phyloP scores from a whole-genome alignment of 1,140 invertebrate species.

The Saccostrea glomerata region DNA sequence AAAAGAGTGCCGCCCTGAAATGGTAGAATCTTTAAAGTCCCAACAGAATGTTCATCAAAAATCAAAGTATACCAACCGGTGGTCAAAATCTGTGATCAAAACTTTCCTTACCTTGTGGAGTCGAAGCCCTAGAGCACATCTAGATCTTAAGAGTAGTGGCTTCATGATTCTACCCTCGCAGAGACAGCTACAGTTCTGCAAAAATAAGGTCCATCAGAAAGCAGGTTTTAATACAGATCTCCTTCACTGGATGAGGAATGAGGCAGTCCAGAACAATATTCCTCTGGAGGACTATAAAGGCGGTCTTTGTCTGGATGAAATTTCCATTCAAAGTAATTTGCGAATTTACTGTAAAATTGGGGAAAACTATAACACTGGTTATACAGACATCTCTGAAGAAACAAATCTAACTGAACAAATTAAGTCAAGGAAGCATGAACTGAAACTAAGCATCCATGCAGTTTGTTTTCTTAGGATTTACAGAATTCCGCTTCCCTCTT shows the following conservation, averaged over 20 bases:
- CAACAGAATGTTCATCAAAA: not conserved
- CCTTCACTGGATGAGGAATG: slow-evolving; percentile 55
- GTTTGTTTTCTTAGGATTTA: slow-evolving; percentile 49
- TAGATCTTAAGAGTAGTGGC: not conserved
- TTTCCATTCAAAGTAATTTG: slow-evolving; percentile 9
- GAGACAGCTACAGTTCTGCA: slow-evolving; percentile 48
- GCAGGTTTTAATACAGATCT: slow-evolving; percentile 44
- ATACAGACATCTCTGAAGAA: not conserved
- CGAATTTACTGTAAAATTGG: not conserved
- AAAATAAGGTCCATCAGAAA: slow-evolving; percentile 54
- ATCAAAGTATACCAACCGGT: not conserved
- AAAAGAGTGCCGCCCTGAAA: too few species aligned
- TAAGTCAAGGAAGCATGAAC: not conserved
- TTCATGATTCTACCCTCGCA: slow-evolving; percentile 39
- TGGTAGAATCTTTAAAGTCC: too few species aligned
- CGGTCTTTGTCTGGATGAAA: slow-evolving; percentile 47
- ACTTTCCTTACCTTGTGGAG: too few species aligned
- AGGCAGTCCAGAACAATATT: slow-evolving; percentile 45
- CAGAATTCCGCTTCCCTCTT: slow-evolving; percentile 53
- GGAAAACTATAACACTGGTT: not conserved
- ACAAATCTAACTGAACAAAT: not conserved
- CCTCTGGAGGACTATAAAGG: slow-evolving; percentile 48
- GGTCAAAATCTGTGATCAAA: too few species aligned
- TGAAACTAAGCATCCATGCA: slow-evolving; percentile 26
- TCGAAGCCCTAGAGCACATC: not conserved